A percentile compares a stretch with the other conserved stretches of the same genome.
Evolutionary conservation across 2,113 vertebrate species (phyloP).

Genomic region (Electrona antarctica): DNA sequence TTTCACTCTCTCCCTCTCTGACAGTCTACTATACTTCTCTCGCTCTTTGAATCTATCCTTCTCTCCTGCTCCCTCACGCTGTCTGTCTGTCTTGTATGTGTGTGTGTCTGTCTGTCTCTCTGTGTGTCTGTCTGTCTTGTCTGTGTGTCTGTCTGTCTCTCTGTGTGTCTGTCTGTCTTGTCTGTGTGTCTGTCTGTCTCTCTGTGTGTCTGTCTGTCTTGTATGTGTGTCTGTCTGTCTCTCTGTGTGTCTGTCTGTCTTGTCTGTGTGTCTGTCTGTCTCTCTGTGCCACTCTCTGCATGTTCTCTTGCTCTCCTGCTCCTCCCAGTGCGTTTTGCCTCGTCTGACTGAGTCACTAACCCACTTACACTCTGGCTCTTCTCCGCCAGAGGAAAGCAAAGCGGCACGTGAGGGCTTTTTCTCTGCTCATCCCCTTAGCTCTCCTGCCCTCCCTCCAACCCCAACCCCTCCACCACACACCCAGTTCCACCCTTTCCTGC

Average conservation of each 20-base stretch:
- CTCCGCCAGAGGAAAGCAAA: conserved; percentile 29
- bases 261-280: too few relatives aligned
- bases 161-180: not conserved
- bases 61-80: not conserved
- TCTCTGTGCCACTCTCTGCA: not conserved
- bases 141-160: too few relatives aligned
- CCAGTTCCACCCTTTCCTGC: conserved; percentile 18
- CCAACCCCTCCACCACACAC: not conserved
- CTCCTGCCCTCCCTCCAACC: conserved; percentile 2
- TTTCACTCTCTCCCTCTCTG: not conserved
- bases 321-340: not conserved
- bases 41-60: not conserved
- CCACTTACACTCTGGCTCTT: conserved; percentile 38
- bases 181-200: not conserved
- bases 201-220: not conserved
- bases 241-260: too few relatives aligned
- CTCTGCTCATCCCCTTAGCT: conserved; percentile 52
- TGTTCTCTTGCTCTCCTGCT: not conserved
- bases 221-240: not conserved
- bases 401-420: conserved; percentile 35
- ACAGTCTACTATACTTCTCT: not conserved
- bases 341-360: conserved; percentile 53
- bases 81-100: not conserved
- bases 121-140: too few relatives aligned
- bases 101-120: not conserved